A percentile compares a stretch with the other conserved stretches of the same genome.
Evolutionary conservation across 2,797 vertebrate genomes (phyloP).

Genomic region (Acanthurus tractus): DNA sequence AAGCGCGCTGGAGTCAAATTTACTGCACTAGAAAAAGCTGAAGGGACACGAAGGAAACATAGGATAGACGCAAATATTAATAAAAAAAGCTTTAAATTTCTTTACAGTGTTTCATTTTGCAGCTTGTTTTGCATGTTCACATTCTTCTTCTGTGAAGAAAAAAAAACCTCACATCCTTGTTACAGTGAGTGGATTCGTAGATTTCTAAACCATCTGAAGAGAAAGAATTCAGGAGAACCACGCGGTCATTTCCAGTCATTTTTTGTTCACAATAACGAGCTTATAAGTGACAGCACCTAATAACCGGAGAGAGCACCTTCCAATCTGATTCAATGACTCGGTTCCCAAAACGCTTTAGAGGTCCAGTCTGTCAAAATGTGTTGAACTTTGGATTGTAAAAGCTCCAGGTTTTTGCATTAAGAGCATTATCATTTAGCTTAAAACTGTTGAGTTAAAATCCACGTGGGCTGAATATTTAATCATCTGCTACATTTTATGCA

Average conservation of each 20-base stretch:
- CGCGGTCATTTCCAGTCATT: constrained; percentile 14
- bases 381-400: background rate
- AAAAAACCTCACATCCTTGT: background rate
- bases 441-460: background rate
- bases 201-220: background rate
- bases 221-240: constrained; percentile 6
- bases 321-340: background rate
- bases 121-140: constrained; percentile 40
- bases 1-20: constrained; percentile 74
- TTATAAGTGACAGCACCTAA: constrained; percentile 36
- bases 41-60: background rate
- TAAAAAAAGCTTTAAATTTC: background rate
- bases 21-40: constrained; percentile 14
- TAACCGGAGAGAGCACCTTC: constrained; percentile 38
- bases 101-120: constrained; percentile 32
- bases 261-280: constrained; percentile 36
- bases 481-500: background rate
- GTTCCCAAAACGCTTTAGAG: background rate
- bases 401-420: too few relatives aligned
- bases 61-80: background rate
- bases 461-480: background rate
- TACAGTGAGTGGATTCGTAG: constrained; percentile 20
- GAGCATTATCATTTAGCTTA: too few relatives aligned
- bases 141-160: background rate
- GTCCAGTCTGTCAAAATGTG: constrained; percentile 13